phyloP scores from a whole-genome alignment of 92 coral and sea anemone species.

The Anthopleura xanthogrammica region DNA sequence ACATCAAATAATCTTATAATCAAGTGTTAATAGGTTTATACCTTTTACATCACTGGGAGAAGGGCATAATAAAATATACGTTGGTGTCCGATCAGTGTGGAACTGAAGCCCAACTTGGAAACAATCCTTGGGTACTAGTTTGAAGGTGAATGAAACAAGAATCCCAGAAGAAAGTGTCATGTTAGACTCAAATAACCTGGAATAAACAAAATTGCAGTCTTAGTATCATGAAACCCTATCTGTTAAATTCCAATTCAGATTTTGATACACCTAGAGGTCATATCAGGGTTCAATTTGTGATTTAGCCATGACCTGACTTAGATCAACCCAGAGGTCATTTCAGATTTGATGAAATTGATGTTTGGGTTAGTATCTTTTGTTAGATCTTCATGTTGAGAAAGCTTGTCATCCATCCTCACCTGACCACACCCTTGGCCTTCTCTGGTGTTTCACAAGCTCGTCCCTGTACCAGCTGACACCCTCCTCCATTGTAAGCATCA shows the following conservation, averaged over 20 bases:
- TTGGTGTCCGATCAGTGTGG: constrained; percentile 78
- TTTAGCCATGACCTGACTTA: no score
- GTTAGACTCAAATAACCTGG: constrained; percentile 79
- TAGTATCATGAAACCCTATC: background rate
- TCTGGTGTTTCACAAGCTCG: constrained; percentile 40
- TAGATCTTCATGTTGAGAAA: background rate
- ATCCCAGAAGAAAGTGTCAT: constrained; percentile 59
- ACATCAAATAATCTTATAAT: no score
- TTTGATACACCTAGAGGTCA: background rate
- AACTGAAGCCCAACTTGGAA: constrained; percentile 83
- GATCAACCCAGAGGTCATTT: no score
- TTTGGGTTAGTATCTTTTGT: no score
- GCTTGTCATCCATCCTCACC: constrained; percentile 41
- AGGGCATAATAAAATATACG: constrained; percentile 82
- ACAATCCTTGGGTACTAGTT: constrained; percentile 44
- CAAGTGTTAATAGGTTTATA: background rate
- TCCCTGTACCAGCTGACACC: constrained; percentile 77
- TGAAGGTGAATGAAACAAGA: constrained; percentile 77
- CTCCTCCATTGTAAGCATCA: constrained; percentile 88
- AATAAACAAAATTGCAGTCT: background rate
- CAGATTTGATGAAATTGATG: background rate
- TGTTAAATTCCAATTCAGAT: background rate
- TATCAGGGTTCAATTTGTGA: no score
- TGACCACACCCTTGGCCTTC: constrained; percentile 72
- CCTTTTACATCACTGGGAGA: constrained; percentile 44